Evolutionary conservation across 2,797 vertebrate genomes (phyloP), one percentile per base, ranked within the genome.

Genomic region (Dendrocincla tyrannina): DNA sequence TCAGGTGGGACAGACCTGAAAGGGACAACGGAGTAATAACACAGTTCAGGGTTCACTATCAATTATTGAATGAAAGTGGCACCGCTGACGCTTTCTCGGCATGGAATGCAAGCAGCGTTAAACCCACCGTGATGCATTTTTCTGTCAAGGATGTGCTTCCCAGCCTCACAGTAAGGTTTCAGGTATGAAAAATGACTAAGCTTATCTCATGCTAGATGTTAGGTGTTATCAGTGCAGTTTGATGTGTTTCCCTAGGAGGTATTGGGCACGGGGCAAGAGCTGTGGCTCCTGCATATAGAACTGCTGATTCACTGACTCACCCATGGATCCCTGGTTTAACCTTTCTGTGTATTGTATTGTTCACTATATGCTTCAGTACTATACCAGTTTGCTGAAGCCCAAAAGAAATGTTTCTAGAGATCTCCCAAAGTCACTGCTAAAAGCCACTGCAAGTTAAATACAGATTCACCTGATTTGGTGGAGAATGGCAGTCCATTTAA

Each of bases 1-100:
- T 98, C 85, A 97, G 97, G 59, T 98, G 98, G 98, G 95, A 97
- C 92, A 94, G 89, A 28, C 98, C 98, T 77, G 91, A 95, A 70
- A 95, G 35, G 42, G 79, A 90, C 49, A 98, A 98, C 1, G 98
- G 98, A 49, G 52, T 95, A 49, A 78, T 98, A 91, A 96, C 20
- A 1, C 95, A 92, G 46, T 98, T 95, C 67, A 95, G 89, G 50
- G 78, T 98, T 95, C 95, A 93, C 73, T 98, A 97, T 74, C 97
- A 96, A 46, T 52, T 97, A 25, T 39, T 85, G 44, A 97, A 88
- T 79, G 85, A 90, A 66, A 97, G 63, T n/a, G 49, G 42, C n/a
- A 37, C 74, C 42, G 83, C 73, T 49, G 58, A 76, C 30, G 41
- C 67, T 58, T 69, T 13, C 3, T 27, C 11, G 9, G 83, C 91